Evolutionary conservation across 2,797 vertebrate species (phyloP).

Genomic region (Moxostoma hubbsi): DNA sequence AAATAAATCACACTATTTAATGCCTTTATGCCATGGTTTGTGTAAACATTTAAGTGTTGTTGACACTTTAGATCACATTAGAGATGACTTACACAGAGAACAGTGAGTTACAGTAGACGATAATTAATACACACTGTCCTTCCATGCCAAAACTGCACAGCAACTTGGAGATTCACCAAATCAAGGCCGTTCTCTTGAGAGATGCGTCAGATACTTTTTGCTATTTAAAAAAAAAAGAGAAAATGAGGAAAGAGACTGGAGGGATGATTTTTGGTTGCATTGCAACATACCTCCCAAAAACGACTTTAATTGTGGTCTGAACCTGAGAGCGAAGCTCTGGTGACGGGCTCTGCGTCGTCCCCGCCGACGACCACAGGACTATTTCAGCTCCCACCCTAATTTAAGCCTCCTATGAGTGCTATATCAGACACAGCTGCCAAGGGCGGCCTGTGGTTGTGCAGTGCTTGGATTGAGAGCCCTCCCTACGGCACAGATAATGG

Average conservation of each 20-base stretch:
- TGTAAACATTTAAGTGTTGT: slow-evolving; percentile 5
- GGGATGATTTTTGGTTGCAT: slow-evolving; percentile 56
- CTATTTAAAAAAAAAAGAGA: slow-evolving; percentile 30
- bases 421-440: slow-evolving; percentile 54
- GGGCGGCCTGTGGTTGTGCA: slow-evolving; percentile 52
- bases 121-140: slow-evolving; percentile 33
- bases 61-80: slow-evolving; percentile 37
- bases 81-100: not conserved
- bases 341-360: slow-evolving; percentile 59
- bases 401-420: slow-evolving; percentile 62
- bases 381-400: slow-evolving; percentile 64
- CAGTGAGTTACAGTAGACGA: slow-evolving; percentile 12
- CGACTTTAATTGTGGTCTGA: slow-evolving; percentile 66
- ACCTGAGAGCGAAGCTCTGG: slow-evolving; percentile 61
- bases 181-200: slow-evolving; percentile 38
- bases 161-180: slow-evolving; percentile 35
- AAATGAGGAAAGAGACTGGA: slow-evolving; percentile 29
- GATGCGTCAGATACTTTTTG: slow-evolving; percentile 46
- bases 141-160: slow-evolving; percentile 41
- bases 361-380: slow-evolving; percentile 62
- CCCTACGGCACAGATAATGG: slow-evolving; percentile 55
- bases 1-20: too few relatives aligned
- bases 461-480: slow-evolving; percentile 47
- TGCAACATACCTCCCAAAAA: slow-evolving; percentile 58
- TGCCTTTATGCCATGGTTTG: not conserved